Evolutionary conservation across 2,797 vertebrate genomes (phyloP), one percentile per base, ranked within the genome.

Genomic region (Numenius phaeopus): DNA sequence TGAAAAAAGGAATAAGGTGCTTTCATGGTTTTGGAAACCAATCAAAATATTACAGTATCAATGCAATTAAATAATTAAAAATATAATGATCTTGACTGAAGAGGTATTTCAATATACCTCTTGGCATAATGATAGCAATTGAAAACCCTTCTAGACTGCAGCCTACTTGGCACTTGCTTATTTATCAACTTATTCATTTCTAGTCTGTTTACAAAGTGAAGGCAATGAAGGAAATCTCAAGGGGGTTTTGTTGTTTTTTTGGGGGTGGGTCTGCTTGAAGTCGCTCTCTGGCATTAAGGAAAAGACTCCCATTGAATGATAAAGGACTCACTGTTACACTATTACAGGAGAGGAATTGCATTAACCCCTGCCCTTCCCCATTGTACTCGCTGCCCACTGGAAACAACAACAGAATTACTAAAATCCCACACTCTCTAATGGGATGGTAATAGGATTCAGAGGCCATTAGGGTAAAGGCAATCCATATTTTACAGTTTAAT

Each of bases 371-470:
- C 96, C 98, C 98, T 98, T 97, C 97, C 97, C 97, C 98, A 98
- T 98, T 98, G 98, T 98, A 98, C 97, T 98, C 61, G 94, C 98
- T 98, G 98, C 98, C 98, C 98, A 98, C 97, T 98, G 98, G 98
- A 99, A 98, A 99, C 98, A 99, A 99, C 98, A 99, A 98, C 98
- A 98, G 98, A 98, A 98, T 98, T 98, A 98, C 98, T 97, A 98
- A 99, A 98, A 98, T 98, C 98, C 98, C 97, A 97, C 98, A 97
- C 97, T 98, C 98, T 98, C 98, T 99, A 99, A 99, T 99, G 98
- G 98, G 98, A 98, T 98, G 98, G 98, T 99, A 99, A 99, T 99
- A 98, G 98, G 98, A 98, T 98, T 98, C 98, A 98, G 98, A 98
- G 98, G 99, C 98, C 98, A 98, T 98, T 98, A 98, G 98, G 98